Percentiles rank a stretch among this genome's conserved stretches.
Conservation (phyloP, 2,113 vertebrate genomes). For the Saccopteryx bilineata region DNA sequence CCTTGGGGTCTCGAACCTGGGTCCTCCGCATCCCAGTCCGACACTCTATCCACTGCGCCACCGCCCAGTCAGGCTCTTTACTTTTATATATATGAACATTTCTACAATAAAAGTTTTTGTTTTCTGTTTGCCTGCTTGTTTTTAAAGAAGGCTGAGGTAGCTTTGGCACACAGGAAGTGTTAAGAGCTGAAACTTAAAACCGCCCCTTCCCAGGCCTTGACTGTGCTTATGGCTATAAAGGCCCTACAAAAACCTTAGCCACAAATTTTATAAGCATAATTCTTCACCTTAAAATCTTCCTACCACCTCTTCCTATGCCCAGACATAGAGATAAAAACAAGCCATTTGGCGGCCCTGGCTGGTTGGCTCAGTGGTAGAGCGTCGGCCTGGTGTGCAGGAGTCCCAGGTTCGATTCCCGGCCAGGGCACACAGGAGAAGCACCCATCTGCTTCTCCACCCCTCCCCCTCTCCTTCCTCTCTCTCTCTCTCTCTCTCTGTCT, state of each 20-base stretch:
- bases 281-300: background rate
- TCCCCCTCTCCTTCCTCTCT: too few relatives aligned
- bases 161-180: background rate
- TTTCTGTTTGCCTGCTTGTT: background rate
- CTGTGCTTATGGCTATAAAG: background rate
- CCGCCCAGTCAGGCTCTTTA: background rate
- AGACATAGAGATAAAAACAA: background rate
- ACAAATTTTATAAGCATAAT: background rate
- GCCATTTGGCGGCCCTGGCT: too few relatives aligned
- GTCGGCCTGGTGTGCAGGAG: too few relatives aligned
- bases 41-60: too few relatives aligned
- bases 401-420: too few relatives aligned
- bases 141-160: background rate
- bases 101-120: background rate
- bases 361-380: too few relatives aligned
- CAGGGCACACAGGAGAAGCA: too few relatives aligned
- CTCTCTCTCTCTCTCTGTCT: too few relatives aligned
- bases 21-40: too few relatives aligned
- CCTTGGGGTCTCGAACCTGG: too few relatives aligned
- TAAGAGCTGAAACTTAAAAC: background rate
- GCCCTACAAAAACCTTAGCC: background rate
- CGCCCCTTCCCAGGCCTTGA: background rate
- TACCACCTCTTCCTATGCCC: background rate
- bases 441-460: too few relatives aligned
- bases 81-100: background rate